phyloP scores from a whole-genome alignment of 1,140 invertebrate species.

The Drosophila ambigua region DNA sequence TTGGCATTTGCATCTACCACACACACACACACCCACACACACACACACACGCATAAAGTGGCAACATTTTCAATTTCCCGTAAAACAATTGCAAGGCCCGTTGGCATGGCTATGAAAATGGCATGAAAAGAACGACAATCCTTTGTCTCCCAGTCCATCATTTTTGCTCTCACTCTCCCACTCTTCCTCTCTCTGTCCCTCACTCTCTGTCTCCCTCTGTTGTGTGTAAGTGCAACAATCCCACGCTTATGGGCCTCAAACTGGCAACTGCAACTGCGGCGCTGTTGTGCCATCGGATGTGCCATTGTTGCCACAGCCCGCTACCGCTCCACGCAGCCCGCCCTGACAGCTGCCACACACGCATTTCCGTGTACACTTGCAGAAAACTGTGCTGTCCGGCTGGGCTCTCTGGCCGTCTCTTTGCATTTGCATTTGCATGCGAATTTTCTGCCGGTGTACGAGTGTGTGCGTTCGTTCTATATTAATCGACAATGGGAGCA shows the following conservation, averaged over 20 bases:
- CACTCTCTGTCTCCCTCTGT: too few relatives aligned
- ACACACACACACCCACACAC: conserved; percentile 2
- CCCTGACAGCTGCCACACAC: conserved; percentile 31
- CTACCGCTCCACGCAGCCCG: background rate
- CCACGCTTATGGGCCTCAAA: background rate
- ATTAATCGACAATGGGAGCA: conserved; percentile 47
- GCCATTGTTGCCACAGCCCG: conserved; percentile 20
- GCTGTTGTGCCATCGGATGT: conserved; percentile 34
- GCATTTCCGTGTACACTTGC: conserved; percentile 3
- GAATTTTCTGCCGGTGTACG: conserved; percentile 12
- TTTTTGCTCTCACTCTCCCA: background rate
- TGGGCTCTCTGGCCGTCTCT: too few relatives aligned
- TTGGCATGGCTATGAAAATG: conserved; percentile 31
- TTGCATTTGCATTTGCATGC: background rate
- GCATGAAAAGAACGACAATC: conserved; percentile 40
- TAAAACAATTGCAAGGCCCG: conserved; percentile 46
- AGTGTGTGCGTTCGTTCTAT: conserved; percentile 4
- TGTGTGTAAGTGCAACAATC: background rate
- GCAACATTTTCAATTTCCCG: conserved; percentile 61
- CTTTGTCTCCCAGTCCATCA: background rate
- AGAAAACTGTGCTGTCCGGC: too few relatives aligned
- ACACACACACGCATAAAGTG: background rate
- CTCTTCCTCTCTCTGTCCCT: background rate
- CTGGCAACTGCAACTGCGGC: conserved; percentile 26
- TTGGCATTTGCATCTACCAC: conserved; percentile 20